These are phyloP conservation scores for Tetramorium alpestre DNA, from an alignment of 1,140 invertebrate genomes.

Conservation along the genomic window DNA sequence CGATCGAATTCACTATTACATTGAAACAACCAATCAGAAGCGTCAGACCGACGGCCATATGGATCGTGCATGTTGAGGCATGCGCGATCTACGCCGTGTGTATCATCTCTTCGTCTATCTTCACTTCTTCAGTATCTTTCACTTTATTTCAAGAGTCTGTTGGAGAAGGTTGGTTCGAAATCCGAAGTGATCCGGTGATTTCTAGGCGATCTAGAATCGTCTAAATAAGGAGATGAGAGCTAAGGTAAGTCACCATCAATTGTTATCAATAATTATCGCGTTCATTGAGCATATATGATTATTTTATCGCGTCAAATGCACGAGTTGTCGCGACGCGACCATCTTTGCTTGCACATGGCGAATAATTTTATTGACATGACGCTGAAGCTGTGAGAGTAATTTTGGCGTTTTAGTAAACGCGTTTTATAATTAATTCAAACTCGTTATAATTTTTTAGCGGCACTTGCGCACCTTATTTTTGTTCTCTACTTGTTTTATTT, in stretches of 20 bases:
- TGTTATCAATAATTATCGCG: constrained; percentile 50
- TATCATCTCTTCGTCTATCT: not conserved
- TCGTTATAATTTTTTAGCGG: not conserved
- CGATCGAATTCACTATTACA: too few relatives aligned
- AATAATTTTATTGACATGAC: not conserved
- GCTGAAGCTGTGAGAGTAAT: too few relatives aligned
- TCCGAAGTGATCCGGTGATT: constrained; percentile 77
- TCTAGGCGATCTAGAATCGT: constrained; percentile 75
- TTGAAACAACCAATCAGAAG: too few relatives aligned
- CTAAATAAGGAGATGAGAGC: constrained; percentile 80
- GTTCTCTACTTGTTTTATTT: not conserved
- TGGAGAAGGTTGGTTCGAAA: constrained; percentile 49
- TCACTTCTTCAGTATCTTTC: constrained; percentile 43
- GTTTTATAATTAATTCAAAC: not conserved
- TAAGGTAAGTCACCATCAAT: constrained; percentile 77
- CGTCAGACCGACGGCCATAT: too few relatives aligned
- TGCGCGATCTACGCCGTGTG: not conserved
- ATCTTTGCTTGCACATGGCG: not conserved
- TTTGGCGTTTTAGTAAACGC: not conserved
- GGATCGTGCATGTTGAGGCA: not conserved
- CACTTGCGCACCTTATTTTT: not conserved
- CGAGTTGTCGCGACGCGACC: not conserved
- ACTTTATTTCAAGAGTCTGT: constrained; percentile 72
- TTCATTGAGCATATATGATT: not conserved
- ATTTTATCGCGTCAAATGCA: not conserved